Evolutionary conservation across 2,113 vertebrate species (phyloP).

Genomic region (Otus sunia): DNA sequence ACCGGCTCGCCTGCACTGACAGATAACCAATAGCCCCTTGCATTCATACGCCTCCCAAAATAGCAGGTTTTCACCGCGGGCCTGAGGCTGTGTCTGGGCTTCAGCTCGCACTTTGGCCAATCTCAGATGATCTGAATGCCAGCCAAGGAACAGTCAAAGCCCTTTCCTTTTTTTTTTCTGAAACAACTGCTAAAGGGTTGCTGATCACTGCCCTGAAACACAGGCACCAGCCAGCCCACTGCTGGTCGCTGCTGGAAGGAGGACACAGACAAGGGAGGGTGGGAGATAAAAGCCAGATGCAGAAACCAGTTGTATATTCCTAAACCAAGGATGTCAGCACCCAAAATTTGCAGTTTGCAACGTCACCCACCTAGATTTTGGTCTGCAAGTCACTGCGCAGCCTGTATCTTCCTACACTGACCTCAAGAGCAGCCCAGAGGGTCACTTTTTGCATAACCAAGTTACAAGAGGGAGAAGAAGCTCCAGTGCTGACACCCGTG

Average conservation of each 20-base stretch:
- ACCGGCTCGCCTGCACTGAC: background rate
- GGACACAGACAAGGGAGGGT: background rate
- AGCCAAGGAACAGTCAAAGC: background rate
- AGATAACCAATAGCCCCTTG: constrained; percentile 17
- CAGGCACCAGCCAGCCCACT: background rate
- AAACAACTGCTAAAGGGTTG: background rate
- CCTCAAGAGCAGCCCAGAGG: background rate
- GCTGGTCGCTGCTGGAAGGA: background rate
- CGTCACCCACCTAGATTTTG: too few species aligned
- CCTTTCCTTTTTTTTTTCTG: background rate
- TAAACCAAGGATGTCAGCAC: background rate
- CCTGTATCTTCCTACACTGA: accelerated
- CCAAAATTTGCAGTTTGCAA: background rate
- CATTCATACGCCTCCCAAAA: background rate
- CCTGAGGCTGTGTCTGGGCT: background rate
- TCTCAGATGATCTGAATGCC: background rate
- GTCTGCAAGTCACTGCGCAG: background rate
- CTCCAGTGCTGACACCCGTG: background rate
- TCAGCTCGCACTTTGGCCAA: background rate
- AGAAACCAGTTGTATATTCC: accelerated
- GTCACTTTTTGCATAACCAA: background rate
- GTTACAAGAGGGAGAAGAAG: background rate
- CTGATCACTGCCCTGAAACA: background rate
- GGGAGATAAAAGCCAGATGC: background rate
- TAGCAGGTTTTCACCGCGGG: background rate